These are phyloP conservation scores for Salvelinus fontinalis DNA, from an alignment of 2,113 vertebrate species.

Conservation along the genomic window DNA sequence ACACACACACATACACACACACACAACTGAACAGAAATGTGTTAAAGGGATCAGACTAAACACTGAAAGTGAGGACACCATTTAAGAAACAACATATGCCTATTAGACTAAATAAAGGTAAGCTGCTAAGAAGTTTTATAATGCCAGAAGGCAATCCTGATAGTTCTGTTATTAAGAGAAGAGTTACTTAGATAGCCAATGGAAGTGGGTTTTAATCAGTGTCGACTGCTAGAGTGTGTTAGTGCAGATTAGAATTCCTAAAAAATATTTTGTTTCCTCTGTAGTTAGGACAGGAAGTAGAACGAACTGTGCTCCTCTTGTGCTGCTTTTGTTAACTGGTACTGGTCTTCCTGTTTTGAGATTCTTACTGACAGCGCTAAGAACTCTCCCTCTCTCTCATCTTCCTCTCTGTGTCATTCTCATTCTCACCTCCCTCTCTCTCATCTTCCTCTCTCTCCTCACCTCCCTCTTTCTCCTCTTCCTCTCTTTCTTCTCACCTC, in stretches of 20 bases:
- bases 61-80: too few species aligned
- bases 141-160: not conserved
- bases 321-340: conserved; percentile 74
- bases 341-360: conserved; percentile 77
- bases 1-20: too few species aligned
- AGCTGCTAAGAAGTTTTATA: not conserved
- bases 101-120: not conserved
- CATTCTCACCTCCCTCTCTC: not conserved
- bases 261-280: conserved; percentile 77
- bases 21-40: too few species aligned
- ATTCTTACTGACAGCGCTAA: conserved; percentile 67
- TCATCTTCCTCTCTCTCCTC: too few species aligned
- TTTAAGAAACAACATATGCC: too few species aligned
- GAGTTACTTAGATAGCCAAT: not conserved
- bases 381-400: not conserved
- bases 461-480: too few species aligned
- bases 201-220: not conserved
- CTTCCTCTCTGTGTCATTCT: too few species aligned
- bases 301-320: conserved; percentile 68
- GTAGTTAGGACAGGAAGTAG: conserved; percentile 69
- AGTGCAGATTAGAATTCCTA: conserved; percentile 72
- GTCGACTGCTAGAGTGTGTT: conserved; percentile 8
- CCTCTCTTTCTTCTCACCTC: too few species aligned
- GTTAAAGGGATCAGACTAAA: too few species aligned
- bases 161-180: not conserved